phyloP scores from a whole-genome alignment of 2,888 invertebrate genomes.

The Dusona sp. region DNA sequence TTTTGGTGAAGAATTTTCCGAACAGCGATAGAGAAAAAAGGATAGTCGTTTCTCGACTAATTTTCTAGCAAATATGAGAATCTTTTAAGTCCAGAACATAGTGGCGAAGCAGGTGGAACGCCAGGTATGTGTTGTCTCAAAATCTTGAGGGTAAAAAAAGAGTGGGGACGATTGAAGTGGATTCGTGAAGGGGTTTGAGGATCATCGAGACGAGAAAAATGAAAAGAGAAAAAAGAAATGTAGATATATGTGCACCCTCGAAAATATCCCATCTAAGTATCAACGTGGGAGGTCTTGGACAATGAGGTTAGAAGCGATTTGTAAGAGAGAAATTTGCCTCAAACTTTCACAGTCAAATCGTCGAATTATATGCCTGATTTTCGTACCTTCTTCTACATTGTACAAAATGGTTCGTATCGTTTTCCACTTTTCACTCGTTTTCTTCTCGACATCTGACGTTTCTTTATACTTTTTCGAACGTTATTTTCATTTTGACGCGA shows the following conservation, averaged over 20 bases:
- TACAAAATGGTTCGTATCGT: constrained; percentile 21
- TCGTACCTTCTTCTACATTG: constrained; percentile 15
- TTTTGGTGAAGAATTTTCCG: constrained; percentile 18
- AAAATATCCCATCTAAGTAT: constrained; percentile 56
- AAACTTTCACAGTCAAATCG: constrained; percentile 66
- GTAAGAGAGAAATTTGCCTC: constrained; percentile 46
- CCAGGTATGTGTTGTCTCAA: constrained; percentile 81
- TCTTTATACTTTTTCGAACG: constrained; percentile 19
- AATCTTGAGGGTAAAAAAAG: constrained; percentile 69
- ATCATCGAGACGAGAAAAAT: constrained; percentile 33
- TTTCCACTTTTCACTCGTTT: constrained; percentile 13
- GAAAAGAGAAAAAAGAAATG: constrained; percentile 38
- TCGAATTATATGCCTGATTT: constrained; percentile 59
- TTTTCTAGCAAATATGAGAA: constrained; percentile 75
- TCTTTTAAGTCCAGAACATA: constrained; percentile 37
- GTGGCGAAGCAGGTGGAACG: constrained; percentile 74
- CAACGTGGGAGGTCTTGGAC: constrained; percentile 66
- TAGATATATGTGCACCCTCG: constrained; percentile 26
- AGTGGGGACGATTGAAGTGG: constrained; percentile 28
- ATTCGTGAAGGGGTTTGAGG: constrained; percentile 53
- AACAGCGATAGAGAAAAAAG: constrained; percentile 16
- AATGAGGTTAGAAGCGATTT: constrained; percentile 51
- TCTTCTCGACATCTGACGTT: constrained; percentile 39
- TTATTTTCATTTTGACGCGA: constrained; percentile 47
- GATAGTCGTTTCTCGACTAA: constrained; percentile 77